Conservation (phyloP, 2,113 vertebrate species). For the Callocephalon fimbriatum region DNA sequence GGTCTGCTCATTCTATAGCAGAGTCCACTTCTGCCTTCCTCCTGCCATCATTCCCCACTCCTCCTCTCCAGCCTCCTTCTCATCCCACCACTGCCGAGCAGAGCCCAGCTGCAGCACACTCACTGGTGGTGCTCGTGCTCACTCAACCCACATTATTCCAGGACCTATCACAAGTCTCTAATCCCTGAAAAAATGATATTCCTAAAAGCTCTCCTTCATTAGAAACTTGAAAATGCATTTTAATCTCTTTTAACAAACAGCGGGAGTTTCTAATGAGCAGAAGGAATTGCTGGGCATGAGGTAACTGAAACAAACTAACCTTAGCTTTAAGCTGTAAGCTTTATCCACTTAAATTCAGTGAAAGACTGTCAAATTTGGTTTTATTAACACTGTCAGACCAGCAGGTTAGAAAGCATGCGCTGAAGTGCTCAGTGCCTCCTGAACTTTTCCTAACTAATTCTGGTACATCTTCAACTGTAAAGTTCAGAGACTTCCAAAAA, state of each 20-base stretch:
- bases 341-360: background rate
- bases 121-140: background rate
- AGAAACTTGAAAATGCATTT: background rate
- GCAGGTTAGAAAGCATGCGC: background rate
- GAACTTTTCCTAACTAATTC: constrained; percentile 7
- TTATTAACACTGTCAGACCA: background rate
- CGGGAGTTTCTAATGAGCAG: background rate
- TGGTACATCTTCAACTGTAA: constrained; percentile 15
- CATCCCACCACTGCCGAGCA: background rate
- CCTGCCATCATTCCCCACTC: background rate
- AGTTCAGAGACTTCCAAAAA: constrained; percentile 50
- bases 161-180: background rate
- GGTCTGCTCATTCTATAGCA: background rate
- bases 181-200: background rate
- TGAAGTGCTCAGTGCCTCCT: background rate
- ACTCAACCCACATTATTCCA: background rate
- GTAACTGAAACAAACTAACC: constrained; percentile 8
- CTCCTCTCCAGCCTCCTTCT: background rate
- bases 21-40: background rate
- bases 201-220: background rate
- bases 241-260: background rate
- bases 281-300: background rate
- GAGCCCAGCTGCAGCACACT: background rate
- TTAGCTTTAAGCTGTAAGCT: background rate
- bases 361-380: background rate